These are phyloP conservation scores for Hipparchia sbordonii DNA, from an alignment of 2,888 invertebrate genomes.

Conservation along the genomic window DNA sequence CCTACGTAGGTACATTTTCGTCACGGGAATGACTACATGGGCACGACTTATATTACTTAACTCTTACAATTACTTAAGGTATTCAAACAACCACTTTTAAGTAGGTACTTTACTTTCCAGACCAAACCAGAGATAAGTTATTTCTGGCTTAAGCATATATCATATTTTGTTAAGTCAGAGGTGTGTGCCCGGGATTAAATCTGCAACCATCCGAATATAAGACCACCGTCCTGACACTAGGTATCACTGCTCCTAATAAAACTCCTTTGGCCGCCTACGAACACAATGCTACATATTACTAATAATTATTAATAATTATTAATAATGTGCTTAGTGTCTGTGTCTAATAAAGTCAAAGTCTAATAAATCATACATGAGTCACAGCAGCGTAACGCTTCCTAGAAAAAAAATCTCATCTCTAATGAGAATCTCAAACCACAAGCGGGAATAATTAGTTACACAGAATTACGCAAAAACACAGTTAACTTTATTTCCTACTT, in stretches of 20 bases:
- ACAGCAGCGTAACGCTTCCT: slow-evolving; percentile 16
- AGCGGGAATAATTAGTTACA: slow-evolving; percentile 4
- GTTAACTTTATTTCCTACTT: slow-evolving; percentile 1
- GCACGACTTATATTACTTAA: slow-evolving; percentile 14
- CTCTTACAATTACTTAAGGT: background rate
- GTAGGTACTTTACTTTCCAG: background rate
- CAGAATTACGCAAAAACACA: background rate
- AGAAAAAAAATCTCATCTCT: slow-evolving; percentile 14
- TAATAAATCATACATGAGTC: slow-evolving; percentile 13
- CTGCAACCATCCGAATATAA: too few relatives aligned
- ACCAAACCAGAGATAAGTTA: too few relatives aligned
- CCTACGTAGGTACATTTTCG: slow-evolving; percentile 3
- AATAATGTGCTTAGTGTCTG: background rate
- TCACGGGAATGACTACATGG: slow-evolving; percentile 27
- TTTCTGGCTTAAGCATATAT: too few relatives aligned
- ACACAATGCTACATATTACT: background rate
- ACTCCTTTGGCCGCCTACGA: too few relatives aligned
- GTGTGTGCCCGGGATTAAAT: too few relatives aligned
- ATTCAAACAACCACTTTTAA: background rate
- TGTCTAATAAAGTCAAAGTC: background rate
- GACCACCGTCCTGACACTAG: too few relatives aligned
- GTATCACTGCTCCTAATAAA: too few relatives aligned
- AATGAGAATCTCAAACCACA: slow-evolving; percentile 16
- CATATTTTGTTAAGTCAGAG: too few relatives aligned
- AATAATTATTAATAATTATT: background rate